Base-by-base conservation (phyloP, 2,113 vertebrate species). In the Myanophis thanlyinensis region DNA sequence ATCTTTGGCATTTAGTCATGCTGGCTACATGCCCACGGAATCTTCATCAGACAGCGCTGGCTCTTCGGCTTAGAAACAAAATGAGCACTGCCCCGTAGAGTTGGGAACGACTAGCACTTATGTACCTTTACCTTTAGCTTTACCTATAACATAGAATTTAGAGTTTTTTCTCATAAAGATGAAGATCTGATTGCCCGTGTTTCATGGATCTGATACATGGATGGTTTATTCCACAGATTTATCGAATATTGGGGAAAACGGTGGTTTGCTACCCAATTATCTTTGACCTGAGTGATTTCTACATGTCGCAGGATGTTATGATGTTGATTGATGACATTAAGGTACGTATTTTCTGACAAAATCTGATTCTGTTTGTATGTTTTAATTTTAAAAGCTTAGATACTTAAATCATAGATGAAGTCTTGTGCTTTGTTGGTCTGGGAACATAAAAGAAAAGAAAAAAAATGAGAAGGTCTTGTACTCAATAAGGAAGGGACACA, bases 211-310 rank as follows among this genome's bases (percentile, higher is more conserved):
- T 48, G 91, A 62, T 4, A 84, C 87, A 93, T 91, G 35, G 93
- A 85, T 91, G 93, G 22, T 62, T 85, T 87, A 93, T 93, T 92
- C 85, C 90, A 86, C 97, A 99, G 99, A 99, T 99, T 96, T 99
- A 99, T 97, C 98, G 99, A 46, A 99, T 99, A 91, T 97, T 99
- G 30, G 99, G 99, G 23, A 99, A 99, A 97, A 99, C 99, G 9
- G 99, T 99, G 87, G 99, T 99, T 92, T 99, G 98, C 96, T 99
- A 99, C 96, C 99, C 99, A 0, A 99, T 99, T 95, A 99, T 99
- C 95, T 99, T 99, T 95, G 99, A 99, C 97, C 97, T 99, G 40
- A 99, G 99, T 92, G 99, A 99, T 97, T 99, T 99, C 97, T 99
- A 99, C 98, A 98, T 99, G 98, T 99, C 99, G 93, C 99, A 99